Conservation (phyloP, 2,797 vertebrate genomes). For the Nannoperca australis region DNA sequence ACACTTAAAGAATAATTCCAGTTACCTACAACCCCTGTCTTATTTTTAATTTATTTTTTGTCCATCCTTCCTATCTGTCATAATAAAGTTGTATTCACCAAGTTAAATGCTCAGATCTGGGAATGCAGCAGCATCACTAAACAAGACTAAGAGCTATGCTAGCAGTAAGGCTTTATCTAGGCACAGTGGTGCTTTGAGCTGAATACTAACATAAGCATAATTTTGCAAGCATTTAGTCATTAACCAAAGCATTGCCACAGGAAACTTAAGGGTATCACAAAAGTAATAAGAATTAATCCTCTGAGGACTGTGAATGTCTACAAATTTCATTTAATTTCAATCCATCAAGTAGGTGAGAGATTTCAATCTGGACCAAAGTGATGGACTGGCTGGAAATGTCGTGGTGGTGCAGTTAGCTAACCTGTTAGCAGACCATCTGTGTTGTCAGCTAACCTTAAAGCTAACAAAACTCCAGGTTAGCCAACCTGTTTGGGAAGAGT, state of each 20-base stretch:
- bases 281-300: background rate
- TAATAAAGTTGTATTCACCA: background rate
- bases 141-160: background rate
- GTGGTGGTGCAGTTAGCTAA: background rate
- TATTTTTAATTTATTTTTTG: background rate
- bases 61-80: background rate
- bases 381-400: no score
- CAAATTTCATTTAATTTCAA: background rate
- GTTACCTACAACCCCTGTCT: background rate
- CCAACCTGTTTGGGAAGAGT: background rate
- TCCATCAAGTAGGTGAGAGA: background rate
- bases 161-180: background rate
- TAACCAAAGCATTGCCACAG: background rate
- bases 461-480: no score
- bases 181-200: background rate
- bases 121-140: background rate
- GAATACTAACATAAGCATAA: background rate
- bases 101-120: constrained; percentile 1
- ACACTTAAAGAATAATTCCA: background rate
- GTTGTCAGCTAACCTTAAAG: background rate
- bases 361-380: background rate
- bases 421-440: background rate
- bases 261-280: background rate
- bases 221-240: background rate
- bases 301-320: background rate